phyloP scores from a whole-genome alignment of 2,113 vertebrate genomes.

The Anolis sagrei region DNA sequence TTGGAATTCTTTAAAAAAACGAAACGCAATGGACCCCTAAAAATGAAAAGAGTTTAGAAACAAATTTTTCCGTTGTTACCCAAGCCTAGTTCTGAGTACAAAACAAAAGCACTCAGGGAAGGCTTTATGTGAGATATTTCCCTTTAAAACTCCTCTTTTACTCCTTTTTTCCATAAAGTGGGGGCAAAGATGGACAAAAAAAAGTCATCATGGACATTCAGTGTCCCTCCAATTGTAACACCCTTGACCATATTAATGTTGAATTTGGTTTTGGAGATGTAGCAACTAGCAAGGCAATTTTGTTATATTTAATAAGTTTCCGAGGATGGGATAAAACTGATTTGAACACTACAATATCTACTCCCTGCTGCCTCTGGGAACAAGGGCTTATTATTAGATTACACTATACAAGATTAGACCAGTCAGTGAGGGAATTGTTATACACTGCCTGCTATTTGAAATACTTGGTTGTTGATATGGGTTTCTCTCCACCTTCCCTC shows the following conservation, averaged over 20 bases:
- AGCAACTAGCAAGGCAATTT: conserved; percentile 67
- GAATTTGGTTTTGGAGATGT: conserved; percentile 59
- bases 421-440: conserved; percentile 78
- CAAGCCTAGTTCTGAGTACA: background rate
- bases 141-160: background rate
- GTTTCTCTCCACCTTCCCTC: conserved; percentile 1
- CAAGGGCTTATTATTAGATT: conserved; percentile 79
- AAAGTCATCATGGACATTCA: background rate
- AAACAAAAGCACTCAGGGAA: background rate
- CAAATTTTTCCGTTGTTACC: no score
- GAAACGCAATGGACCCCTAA: no score
- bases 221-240: conserved; percentile 33
- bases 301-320: conserved; percentile 70
- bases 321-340: conserved; percentile 65
- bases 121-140: background rate
- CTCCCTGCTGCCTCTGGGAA: conserved; percentile 76
- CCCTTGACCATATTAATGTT: conserved; percentile 65
- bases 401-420: conserved; percentile 77
- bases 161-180: no score
- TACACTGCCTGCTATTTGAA: conserved; percentile 75
- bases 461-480: conserved; percentile 68
- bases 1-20: no score
- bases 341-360: conserved; percentile 71
- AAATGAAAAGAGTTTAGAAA: no score
- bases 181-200: no score